phyloP scores from a whole-genome alignment of 2,888 invertebrate species.

The Loripinus fragilis region DNA sequence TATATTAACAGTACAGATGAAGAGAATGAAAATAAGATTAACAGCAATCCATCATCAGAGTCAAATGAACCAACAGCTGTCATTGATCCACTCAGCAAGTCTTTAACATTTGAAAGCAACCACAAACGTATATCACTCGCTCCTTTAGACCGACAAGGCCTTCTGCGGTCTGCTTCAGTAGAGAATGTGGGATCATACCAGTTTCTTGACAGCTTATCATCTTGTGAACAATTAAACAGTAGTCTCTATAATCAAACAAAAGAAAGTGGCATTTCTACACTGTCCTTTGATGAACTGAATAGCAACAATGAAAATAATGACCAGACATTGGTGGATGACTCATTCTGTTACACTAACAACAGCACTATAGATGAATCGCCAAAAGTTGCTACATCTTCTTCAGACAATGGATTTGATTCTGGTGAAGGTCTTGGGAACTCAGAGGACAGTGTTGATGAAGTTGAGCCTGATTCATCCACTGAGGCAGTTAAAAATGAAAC shows the following conservation, averaged over 20 bases:
- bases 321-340: not conserved
- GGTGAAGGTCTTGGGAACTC: not conserved
- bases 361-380: not conserved
- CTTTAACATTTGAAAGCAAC: not conserved
- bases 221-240: not conserved
- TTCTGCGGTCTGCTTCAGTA: not conserved
- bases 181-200: constrained; percentile 5
- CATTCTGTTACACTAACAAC: not conserved
- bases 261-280: constrained; percentile 8
- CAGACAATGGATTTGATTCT: constrained; percentile 1
- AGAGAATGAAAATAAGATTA: not conserved
- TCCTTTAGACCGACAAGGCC: not conserved
- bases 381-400: not conserved
- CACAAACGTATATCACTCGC: not conserved
- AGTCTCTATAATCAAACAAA: not conserved
- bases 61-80: not conserved
- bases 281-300: not conserved
- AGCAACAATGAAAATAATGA: not conserved
- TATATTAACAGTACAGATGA: not conserved
- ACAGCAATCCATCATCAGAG: not conserved
- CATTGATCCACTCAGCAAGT: not conserved
- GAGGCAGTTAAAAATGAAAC: not conserved
- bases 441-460: not conserved
- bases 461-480: not conserved
- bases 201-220: not conserved